Conservation (phyloP, 1,140 invertebrate species). For the Dermatophagoides farinae region DNA sequence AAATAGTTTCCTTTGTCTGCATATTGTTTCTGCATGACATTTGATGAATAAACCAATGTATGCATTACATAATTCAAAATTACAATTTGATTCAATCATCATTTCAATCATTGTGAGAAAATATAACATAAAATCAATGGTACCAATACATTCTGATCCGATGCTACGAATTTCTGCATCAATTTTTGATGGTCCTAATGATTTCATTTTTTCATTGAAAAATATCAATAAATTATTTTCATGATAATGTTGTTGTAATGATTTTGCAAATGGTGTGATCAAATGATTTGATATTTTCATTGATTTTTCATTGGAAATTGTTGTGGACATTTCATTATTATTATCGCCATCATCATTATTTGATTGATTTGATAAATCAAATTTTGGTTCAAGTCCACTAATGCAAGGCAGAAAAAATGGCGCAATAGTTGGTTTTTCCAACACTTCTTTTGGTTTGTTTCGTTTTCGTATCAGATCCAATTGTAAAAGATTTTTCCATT, state of each 20-base stretch:
- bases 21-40: conserved; percentile 45
- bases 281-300: conserved; percentile 14
- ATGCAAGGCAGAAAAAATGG: conserved; percentile 89
- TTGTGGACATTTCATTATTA: conserved; percentile 8
- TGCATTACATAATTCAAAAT: conserved; percentile 79
- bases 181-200: conserved; percentile 56
- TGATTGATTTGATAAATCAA: conserved; percentile 28
- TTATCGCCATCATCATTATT: conserved; percentile 28
- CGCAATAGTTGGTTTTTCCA: conserved; percentile 56
- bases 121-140: conserved; percentile 37
- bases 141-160: conserved; percentile 38
- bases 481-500: conserved; percentile 81
- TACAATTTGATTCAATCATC: conserved; percentile 47
- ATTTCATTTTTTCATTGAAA: conserved; percentile 43
- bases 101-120: conserved; percentile 55
- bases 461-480: conserved; percentile 55
- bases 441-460: conserved; percentile 70
- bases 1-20: conserved; percentile 34
- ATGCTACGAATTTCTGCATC: conserved; percentile 73
- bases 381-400: conserved; percentile 54
- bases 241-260: background rate
- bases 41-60: conserved; percentile 82
- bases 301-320: conserved; percentile 10
- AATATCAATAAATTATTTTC: background rate
- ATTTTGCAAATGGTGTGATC: conserved; percentile 2